Conservation (phyloP, 1,140 invertebrate genomes). For the Drosophila obscura region DNA sequence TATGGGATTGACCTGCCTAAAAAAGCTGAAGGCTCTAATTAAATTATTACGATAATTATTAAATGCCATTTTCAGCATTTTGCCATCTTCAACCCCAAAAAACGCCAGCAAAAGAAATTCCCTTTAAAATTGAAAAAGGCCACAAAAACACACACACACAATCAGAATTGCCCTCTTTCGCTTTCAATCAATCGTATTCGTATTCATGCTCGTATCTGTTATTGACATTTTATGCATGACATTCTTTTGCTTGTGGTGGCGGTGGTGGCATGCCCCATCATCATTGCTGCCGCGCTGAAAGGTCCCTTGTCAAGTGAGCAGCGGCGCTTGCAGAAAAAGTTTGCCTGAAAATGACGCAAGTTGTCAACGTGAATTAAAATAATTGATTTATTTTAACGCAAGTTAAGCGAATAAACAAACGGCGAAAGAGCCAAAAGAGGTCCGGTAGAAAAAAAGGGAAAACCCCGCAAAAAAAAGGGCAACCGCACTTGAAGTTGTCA, state of each 20-base stretch:
- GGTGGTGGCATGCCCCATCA: too few relatives aligned
- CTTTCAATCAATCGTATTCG: constrained; percentile 58
- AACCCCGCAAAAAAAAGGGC: constrained; percentile 50
- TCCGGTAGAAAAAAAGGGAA: constrained; percentile 5
- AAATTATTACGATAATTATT: neutral
- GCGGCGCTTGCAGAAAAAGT: constrained; percentile 36
- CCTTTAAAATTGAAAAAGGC: neutral
- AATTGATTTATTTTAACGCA: constrained; percentile 80
- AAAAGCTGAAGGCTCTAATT: neutral
- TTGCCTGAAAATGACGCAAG: constrained; percentile 74
- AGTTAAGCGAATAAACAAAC: constrained; percentile 67
- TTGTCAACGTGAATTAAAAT: constrained; percentile 79
- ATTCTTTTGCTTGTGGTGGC: constrained; percentile 44
- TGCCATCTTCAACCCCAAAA: too few relatives aligned
- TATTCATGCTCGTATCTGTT: constrained; percentile 56
- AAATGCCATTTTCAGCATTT: too few relatives aligned
- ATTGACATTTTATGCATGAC: constrained; percentile 78
- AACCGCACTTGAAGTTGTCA: constrained; percentile 62
- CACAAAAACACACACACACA: neutral
- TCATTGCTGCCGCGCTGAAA: too few relatives aligned
- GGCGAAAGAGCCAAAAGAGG: neutral
- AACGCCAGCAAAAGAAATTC: neutral
- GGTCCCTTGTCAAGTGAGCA: constrained; percentile 62
- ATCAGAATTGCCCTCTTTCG: constrained; percentile 3
- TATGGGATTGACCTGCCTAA: too few relatives aligned